Base-by-base conservation (phyloP, 2,888 invertebrate genomes). In the Drosophila subquinaria region DNA sequence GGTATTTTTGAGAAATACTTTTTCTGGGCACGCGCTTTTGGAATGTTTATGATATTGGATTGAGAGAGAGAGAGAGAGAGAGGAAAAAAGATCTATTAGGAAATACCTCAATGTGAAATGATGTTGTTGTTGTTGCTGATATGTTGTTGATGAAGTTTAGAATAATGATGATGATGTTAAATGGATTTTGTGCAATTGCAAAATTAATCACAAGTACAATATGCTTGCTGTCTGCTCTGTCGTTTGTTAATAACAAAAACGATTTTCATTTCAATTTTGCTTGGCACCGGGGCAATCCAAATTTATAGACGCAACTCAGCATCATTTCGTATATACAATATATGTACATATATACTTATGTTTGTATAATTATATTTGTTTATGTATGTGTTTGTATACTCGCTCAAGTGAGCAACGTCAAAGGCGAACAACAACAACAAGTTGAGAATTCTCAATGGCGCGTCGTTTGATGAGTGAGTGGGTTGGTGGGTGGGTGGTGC, bases 401-500 rank as follows among this genome's bases (percentile, higher is more conserved):
- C 17, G 42, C 43, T 50, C 17, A 38, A 64, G 9, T 43, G 63
- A 66, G 66, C 74, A 78, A 77, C 83, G 87, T 80, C 83, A 82
- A 85, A 77, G 66, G 65, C 73, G 27, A 50, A 50, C 57, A 73
- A 57, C 55, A 73, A 57, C 55, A 75, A 61, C 45, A 63, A 51
- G 36, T 62, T 51, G 64, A 71, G 33, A 75, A 79, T 78, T 82
- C 88, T 87, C 89, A 85, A 89, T 85, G 89, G 88, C 80, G 63
- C 51, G 67, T 67, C 61, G 66, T 55, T 59, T 69, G 61, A 48
- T 73, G 81, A 76, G 83, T 86, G 76, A 83, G 72, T 60, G 43
- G 35, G 17, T 42, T n/a, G 56, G 61, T 70, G 59, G 76, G 53
- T 62, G 63, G 50, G 40, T 57, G 47, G 43, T 59, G 71, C 72